Conservation (phyloP, 2,797 vertebrate species). For the Dipus sagitta region DNA sequence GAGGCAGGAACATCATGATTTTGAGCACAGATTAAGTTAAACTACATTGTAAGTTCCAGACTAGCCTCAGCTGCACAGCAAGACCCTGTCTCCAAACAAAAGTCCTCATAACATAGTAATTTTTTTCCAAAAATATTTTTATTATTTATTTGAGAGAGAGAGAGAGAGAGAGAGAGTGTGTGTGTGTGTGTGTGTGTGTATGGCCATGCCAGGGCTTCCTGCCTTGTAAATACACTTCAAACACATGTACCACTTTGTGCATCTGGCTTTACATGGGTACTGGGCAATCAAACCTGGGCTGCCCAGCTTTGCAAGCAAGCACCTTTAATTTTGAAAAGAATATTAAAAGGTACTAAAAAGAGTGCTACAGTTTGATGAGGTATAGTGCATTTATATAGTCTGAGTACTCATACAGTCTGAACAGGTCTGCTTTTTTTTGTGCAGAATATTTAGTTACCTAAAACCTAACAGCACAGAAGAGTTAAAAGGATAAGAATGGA, state of each 20-base stretch:
- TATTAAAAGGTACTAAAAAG: conserved; percentile 52
- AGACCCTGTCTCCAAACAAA: not conserved
- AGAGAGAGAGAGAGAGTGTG: too few relatives aligned
- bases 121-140: too few relatives aligned
- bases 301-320: too few relatives aligned
- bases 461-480: conserved; percentile 11
- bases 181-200: too few relatives aligned
- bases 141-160: too few relatives aligned
- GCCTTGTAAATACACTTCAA: too few relatives aligned
- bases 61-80: too few relatives aligned
- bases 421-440: not conserved
- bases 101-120: not conserved
- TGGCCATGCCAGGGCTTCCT: too few relatives aligned
- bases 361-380: not conserved
- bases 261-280: too few relatives aligned
- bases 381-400: not conserved
- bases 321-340: conserved; percentile 8
- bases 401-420: not conserved
- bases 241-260: too few relatives aligned
- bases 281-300: too few relatives aligned
- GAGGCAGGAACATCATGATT: not conserved
- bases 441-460: conserved; percentile 43
- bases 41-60: not conserved
- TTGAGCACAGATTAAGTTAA: not conserved
- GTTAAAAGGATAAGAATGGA: conserved; percentile 24